Evolutionary conservation across 2,888 invertebrate species (phyloP).

Genomic region (Gastracanthus pulcherrimus): DNA sequence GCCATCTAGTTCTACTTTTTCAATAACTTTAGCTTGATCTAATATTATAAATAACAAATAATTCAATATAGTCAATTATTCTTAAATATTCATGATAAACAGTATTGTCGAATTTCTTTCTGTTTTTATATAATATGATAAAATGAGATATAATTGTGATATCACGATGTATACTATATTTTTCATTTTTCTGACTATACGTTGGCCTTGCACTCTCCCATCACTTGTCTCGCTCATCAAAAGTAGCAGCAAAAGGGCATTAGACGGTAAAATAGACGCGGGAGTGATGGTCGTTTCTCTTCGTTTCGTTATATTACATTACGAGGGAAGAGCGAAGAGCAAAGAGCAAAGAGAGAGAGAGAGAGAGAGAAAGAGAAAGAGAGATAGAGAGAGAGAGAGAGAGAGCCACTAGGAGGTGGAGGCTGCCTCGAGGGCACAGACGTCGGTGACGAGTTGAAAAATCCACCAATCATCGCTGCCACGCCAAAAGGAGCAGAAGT

Average conservation of each 20-base stretch:
- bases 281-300: constrained; percentile 5
- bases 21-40: too few species aligned
- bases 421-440: constrained; percentile 8
- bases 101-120: too few species aligned
- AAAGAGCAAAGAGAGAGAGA: not conserved
- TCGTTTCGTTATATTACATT: constrained; percentile 19
- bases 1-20: too few species aligned
- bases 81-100: too few species aligned
- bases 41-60: too few species aligned
- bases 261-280: not conserved
- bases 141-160: too few species aligned
- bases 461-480: constrained; percentile 24
- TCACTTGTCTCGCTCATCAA: not conserved
- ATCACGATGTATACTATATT: not conserved
- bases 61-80: too few species aligned
- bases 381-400: not conserved
- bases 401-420: not conserved
- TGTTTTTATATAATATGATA: too few species aligned
- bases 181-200: not conserved
- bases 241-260: not conserved
- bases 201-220: not conserved
- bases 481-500: not conserved
- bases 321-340: not conserved
- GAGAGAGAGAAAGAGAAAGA: not conserved
- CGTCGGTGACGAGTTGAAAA: constrained; percentile 18